Evolutionary conservation across 2,113 vertebrate genomes (phyloP).

Genomic region (Myxocyprinus asiaticus): DNA sequence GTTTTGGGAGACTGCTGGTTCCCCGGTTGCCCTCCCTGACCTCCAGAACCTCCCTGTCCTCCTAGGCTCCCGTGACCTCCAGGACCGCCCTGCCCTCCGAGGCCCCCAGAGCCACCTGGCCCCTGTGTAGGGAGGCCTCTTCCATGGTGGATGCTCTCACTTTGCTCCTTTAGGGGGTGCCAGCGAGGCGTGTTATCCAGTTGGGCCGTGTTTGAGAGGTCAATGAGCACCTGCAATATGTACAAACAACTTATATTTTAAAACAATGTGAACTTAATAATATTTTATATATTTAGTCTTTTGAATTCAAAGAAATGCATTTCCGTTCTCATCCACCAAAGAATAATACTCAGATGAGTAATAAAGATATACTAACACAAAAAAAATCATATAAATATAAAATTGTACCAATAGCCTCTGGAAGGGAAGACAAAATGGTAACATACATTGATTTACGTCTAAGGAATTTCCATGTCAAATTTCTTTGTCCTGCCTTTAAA

Average conservation of each 20-base stretch:
- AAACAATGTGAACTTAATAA: too few relatives aligned
- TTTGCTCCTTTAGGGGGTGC: constrained; percentile 93
- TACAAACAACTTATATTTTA: not conserved
- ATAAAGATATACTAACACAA: constrained; percentile 8
- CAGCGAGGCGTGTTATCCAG: constrained; percentile 93
- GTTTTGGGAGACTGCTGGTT: constrained; percentile 89
- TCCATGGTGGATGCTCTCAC: constrained; percentile 89
- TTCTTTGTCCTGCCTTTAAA: too few relatives aligned
- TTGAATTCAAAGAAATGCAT: too few relatives aligned
- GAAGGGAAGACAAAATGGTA: too few relatives aligned
- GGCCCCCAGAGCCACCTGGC: constrained; percentile 67
- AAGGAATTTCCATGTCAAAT: too few relatives aligned
- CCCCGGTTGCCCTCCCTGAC: constrained; percentile 67
- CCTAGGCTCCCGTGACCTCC: constrained; percentile 55
- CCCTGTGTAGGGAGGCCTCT: constrained; percentile 83
- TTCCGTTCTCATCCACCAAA: too few relatives aligned
- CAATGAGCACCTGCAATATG: constrained; percentile 86
- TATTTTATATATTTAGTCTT: too few relatives aligned
- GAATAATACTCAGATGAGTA: too few relatives aligned
- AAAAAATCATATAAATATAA: not conserved
- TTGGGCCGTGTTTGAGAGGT: constrained; percentile 87
- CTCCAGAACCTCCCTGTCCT: constrained; percentile 39
- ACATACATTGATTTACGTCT: too few relatives aligned
- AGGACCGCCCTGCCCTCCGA: constrained; percentile 56
- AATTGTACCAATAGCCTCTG: too few relatives aligned